Conservation (phyloP, 2,113 vertebrate genomes). For the Melanostigma gelatinosum region DNA sequence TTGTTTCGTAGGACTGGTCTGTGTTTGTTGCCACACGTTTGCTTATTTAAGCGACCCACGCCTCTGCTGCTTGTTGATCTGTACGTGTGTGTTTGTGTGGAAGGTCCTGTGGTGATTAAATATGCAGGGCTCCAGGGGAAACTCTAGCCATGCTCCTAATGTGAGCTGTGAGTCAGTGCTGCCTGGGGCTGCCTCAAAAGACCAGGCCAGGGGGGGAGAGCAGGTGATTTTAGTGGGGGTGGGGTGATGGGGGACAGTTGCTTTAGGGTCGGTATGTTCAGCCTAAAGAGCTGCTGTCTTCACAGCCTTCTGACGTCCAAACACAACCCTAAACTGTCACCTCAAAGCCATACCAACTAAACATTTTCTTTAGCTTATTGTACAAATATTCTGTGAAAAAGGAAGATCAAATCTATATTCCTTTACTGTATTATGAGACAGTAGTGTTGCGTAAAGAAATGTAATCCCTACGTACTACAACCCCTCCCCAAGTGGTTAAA, state of each 20-base stretch:
- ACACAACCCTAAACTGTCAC: background rate
- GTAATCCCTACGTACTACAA: background rate
- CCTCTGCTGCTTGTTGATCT: conserved; percentile 68
- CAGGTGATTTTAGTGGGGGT: conserved; percentile 58
- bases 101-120: conserved; percentile 76
- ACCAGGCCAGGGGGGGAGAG: conserved; percentile 44
- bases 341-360: background rate
- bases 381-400: background rate
- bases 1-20: conserved; percentile 34
- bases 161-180: conserved; percentile 78
- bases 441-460: background rate
- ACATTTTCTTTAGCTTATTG: conserved; percentile 5
- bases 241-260: conserved; percentile 11
- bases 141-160: conserved; percentile 79
- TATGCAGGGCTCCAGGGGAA: conserved; percentile 80
- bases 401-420: background rate
- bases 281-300: conserved; percentile 41
- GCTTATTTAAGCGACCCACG: conserved; percentile 48
- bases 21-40: conserved; percentile 49
- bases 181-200: conserved; percentile 59
- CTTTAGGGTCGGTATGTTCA: conserved; percentile 42
- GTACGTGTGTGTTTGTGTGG: conserved; percentile 44
- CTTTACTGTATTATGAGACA: background rate
- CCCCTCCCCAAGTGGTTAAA: background rate
- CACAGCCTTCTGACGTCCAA: conserved; percentile 15